These are phyloP conservation scores for Nephrotoma guestfalica DNA, from an alignment of 2,888 invertebrate genomes.

Conservation along the genomic window DNA sequence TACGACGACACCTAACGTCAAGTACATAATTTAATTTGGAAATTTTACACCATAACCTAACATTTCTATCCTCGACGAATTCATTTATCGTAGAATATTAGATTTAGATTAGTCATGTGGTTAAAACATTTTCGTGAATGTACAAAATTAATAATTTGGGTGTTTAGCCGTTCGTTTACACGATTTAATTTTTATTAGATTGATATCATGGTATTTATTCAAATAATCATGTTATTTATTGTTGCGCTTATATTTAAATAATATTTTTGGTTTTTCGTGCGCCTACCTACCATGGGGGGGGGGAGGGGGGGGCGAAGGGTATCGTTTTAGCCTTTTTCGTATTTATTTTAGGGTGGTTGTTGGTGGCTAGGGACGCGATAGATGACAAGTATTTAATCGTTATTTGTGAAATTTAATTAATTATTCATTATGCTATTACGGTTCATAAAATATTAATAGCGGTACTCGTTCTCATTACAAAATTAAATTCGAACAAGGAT, in stretches of 20 bases:
- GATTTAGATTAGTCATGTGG: not conserved
- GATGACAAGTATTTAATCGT: not conserved
- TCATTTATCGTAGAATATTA: not conserved
- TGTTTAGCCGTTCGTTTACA: not conserved
- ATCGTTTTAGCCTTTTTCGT: too few species aligned
- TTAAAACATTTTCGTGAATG: not conserved
- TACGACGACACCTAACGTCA: not conserved
- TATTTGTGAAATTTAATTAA: not conserved
- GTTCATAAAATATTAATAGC: too few species aligned
- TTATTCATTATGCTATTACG: not conserved
- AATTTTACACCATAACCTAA: not conserved
- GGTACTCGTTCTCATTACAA: too few species aligned
- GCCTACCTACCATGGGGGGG: not conserved
- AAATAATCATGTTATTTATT: not conserved
- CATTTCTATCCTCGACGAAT: not conserved
- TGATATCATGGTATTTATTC: not conserved
- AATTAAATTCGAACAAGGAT: too few species aligned
- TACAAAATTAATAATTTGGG: not conserved
- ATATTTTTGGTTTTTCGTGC: not conserved
- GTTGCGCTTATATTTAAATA: not conserved
- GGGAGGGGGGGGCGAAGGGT: not conserved
- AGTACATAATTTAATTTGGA: not conserved
- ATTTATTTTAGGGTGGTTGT: not conserved
- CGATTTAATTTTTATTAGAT: not conserved
- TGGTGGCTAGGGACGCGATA: not conserved